Base-by-base conservation (phyloP, 1,140 invertebrate species). In the Drosophila grimshawi region DNA sequence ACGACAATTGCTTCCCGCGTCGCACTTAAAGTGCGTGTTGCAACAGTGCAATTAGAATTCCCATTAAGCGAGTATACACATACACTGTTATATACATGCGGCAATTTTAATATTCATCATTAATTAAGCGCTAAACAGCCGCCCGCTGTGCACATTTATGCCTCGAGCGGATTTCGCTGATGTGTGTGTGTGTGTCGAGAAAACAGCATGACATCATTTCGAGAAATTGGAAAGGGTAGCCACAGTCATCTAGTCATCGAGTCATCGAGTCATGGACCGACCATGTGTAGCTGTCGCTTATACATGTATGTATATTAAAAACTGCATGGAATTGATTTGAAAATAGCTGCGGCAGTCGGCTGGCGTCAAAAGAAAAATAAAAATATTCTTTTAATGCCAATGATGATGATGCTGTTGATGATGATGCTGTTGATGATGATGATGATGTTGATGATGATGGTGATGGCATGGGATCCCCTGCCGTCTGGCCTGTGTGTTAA, bases 91-190 rank as follows among this genome's bases (percentile, higher is more conserved):
- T 7, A 35, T 62, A 62, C 19, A 62, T 62, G 80, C 83, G 80
- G 80, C 80, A 89, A 78, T 83, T 89, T 89, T 88, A 89, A 89
- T 88, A 88, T 85, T 89, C 80, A 85, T 88, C 85, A 88, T 88
- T 88, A 88, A 88, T 88, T 88, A 90, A 88, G 85, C 85, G 86
- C 85, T 88, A 88, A 88, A 88, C 74, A 85, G 85, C 69, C 64
- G 85, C 85, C 86, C 65, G 85, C 85, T 88, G 85, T 64, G 85
- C 61, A 37, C 77, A 76, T 86, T 68, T 61, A 76, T 76, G 74
- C 71, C 71, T 57, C 51, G 69, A 63, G 68, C 72, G 67, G 70
- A 64, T 43, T 48, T 56, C 53, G 30, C 53, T 19, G 19, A 19
- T n/a, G 39, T 1, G 39, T 7, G 27, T 19, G 19, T 33, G 7